Evolutionary conservation across 2,888 invertebrate genomes (phyloP).

Genomic region (Archips xylosteana): DNA sequence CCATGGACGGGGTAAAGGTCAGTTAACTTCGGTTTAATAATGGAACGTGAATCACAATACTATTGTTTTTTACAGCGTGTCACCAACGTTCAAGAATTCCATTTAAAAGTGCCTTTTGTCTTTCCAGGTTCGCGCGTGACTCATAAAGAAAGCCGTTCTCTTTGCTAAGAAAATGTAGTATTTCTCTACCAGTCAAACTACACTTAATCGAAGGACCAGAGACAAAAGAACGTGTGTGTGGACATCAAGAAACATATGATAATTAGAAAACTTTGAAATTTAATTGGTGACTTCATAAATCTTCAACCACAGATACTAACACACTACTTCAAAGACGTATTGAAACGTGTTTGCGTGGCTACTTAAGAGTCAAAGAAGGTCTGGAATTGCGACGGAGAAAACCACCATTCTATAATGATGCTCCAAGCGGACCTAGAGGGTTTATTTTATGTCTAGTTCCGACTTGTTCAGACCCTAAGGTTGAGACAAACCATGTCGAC

Average conservation of each 20-base stretch:
- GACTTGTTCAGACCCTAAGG: not conserved
- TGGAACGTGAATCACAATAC: too few species aligned
- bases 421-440: not conserved
- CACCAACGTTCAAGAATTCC: not conserved
- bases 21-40: too few species aligned
- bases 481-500: slow-evolving; percentile 66
- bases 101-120: slow-evolving; percentile 4
- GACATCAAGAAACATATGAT: not conserved
- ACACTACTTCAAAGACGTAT: not conserved
- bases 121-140: slow-evolving; percentile 23
- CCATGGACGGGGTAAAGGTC: too few species aligned
- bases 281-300: not conserved
- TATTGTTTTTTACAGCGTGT: not conserved
- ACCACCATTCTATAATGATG: not conserved
- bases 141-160: slow-evolving; percentile 56
- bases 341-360: not conserved
- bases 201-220: slow-evolving; percentile 1
- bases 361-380: not conserved
- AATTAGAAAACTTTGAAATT: not conserved
- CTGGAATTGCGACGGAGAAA: not conserved
- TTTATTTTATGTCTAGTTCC: not conserved
- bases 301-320: not conserved
- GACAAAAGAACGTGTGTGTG: not conserved
- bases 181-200: slow-evolving; percentile 44
- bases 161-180: slow-evolving; percentile 69